A percentile compares a stretch with the other conserved stretches of the same genome.
These are phyloP conservation scores for Crypturellus undulatus DNA, from an alignment of 2,113 vertebrate genomes.

Conservation along the genomic window DNA sequence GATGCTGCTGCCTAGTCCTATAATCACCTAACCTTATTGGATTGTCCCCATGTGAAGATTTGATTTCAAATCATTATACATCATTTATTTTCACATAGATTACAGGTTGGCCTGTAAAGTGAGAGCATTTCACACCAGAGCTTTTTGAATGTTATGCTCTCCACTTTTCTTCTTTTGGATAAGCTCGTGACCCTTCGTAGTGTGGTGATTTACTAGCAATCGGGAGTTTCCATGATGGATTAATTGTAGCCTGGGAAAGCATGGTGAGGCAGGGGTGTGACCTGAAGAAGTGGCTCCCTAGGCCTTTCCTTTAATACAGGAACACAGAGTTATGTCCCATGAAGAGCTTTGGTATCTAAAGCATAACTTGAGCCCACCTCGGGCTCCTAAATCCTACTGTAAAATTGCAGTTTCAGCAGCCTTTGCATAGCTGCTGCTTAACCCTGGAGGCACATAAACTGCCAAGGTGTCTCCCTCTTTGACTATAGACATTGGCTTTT, in stretches of 20 bases:
- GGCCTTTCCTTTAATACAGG: not conserved
- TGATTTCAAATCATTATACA: conserved; percentile 77
- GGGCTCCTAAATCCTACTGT: not conserved
- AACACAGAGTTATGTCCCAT: not conserved
- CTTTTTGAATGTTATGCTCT: conserved; percentile 5
- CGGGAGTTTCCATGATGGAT: conserved; percentile 62
- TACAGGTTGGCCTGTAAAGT: conserved; percentile 54
- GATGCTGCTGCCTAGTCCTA: conserved; percentile 45
- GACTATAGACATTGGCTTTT: not conserved
- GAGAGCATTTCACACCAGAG: conserved; percentile 67
- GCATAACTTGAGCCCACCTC: conserved; percentile 35
- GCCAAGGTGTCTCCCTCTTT: not conserved
- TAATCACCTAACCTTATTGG: conserved; percentile 76
- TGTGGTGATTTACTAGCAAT: conserved; percentile 70
- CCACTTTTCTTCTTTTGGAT: conserved; percentile 18
- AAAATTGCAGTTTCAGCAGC: not conserved
- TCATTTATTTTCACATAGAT: conserved; percentile 74
- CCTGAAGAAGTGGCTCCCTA: not conserved
- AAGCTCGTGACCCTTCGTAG: conserved; percentile 44
- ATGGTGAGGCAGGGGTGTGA: conserved; percentile 47
- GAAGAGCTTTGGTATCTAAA: conserved; percentile 13
- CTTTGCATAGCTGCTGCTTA: conserved; percentile 30
- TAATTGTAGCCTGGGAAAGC: conserved; percentile 53
- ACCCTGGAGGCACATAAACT: conserved; percentile 14
- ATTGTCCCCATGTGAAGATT: conserved; percentile 59